phyloP scores from a whole-genome alignment of 2,797 vertebrate species.

The Sebastes hubbsi region DNA sequence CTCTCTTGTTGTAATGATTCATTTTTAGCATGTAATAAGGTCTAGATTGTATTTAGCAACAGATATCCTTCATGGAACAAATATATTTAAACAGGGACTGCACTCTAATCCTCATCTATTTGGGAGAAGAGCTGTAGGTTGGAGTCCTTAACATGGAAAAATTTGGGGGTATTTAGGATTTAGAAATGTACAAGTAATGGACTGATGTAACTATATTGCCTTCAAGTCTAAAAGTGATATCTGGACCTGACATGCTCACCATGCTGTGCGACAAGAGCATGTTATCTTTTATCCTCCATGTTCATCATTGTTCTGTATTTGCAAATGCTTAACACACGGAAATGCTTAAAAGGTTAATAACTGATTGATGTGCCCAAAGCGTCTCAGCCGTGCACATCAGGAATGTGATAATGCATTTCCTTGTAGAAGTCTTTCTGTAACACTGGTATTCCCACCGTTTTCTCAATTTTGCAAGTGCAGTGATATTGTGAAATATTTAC shows the following conservation, averaged over 20 bases:
- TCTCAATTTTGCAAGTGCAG: background rate
- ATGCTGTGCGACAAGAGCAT: background rate
- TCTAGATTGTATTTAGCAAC: background rate
- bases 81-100: background rate
- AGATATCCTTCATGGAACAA: background rate
- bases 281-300: background rate
- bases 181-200: background rate
- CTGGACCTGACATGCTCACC: background rate
- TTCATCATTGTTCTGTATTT: background rate
- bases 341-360: background rate
- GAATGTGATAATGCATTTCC: constrained; percentile 3
- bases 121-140: background rate
- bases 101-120: background rate
- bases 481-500: background rate
- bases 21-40: background rate
- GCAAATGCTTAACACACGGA: background rate
- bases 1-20: background rate
- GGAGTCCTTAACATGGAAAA: background rate
- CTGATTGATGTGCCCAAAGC: constrained; percentile 14
- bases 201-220: background rate
- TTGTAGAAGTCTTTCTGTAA: background rate
- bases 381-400: background rate
- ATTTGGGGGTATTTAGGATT: background rate
- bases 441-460: background rate
- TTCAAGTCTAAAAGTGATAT: background rate